Evolutionary conservation across 2,797 vertebrate species (phyloP).

Genomic region (Prionace glauca): DNA sequence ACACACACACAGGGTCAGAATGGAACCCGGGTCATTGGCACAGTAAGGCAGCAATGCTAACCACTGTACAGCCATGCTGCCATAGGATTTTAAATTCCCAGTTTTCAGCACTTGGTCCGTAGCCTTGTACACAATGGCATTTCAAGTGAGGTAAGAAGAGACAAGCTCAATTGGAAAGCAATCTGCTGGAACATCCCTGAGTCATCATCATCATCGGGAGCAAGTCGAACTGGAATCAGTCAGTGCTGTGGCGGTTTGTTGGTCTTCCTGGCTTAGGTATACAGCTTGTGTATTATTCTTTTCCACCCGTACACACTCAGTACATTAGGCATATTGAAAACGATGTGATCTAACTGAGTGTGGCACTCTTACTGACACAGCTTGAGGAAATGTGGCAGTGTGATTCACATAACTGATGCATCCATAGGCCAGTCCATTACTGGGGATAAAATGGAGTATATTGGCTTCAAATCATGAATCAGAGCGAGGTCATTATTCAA

Average conservation of each 20-base stretch:
- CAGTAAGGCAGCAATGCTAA: too few species aligned
- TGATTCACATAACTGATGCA: background rate
- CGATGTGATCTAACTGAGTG: background rate
- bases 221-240: background rate
- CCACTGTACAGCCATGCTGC: too few species aligned
- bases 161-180: background rate
- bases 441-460: background rate
- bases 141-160: background rate
- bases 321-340: background rate
- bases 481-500: slow-evolving; percentile 40
- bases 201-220: background rate
- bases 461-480: background rate
- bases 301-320: background rate
- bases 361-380: background rate
- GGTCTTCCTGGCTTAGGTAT: background rate
- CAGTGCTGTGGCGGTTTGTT: background rate
- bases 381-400: background rate
- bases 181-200: background rate
- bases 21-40: too few species aligned
- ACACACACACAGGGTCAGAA: too few species aligned
- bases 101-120: too few species aligned
- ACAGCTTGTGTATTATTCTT: background rate
- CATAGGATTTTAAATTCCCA: too few species aligned
- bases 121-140: too few species aligned
- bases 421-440: background rate